These are phyloP conservation scores for Sminthopsis crassicaudata DNA, from an alignment of 2,113 vertebrate species.

Conservation along the genomic window DNA sequence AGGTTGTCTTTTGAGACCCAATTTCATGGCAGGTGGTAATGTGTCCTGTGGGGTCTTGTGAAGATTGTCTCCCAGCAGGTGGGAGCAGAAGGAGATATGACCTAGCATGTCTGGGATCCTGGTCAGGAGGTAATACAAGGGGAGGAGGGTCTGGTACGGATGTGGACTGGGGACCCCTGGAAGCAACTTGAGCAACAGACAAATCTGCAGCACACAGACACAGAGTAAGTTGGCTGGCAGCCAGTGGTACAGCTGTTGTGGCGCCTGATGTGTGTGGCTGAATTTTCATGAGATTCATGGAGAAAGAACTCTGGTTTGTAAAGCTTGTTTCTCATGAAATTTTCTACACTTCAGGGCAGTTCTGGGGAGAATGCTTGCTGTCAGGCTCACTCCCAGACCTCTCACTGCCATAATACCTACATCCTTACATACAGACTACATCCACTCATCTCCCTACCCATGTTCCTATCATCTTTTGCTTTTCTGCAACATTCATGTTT, in stretches of 20 bases:
- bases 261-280: not conserved
- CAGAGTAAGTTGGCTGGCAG: not conserved
- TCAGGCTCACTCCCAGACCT: not conserved
- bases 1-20: not conserved
- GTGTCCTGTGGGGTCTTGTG: not conserved
- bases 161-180: not conserved
- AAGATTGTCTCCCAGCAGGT: not conserved
- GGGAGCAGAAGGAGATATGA: not conserved
- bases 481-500: not conserved
- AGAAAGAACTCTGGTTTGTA: not conserved
- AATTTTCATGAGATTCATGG: not conserved
- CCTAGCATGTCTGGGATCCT: not conserved
- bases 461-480: not conserved
- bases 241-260: not conserved
- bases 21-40: not conserved
- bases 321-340: not conserved
- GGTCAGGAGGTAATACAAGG: not conserved
- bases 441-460: fast-evolving
- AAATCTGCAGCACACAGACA: not conserved
- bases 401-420: fast-evolving
- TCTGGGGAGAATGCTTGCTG: not conserved
- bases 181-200: not conserved
- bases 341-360: not conserved
- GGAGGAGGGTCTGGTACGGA: not conserved
- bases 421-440: fast-evolving